Conservation (phyloP, 2,113 vertebrate species). For the Sus scrofa region T2T-Sscrofa CM000812.6:41700001-41700500, state of each 20-base stretch:
- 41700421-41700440: neutral
- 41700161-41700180: neutral
- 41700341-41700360: neutral
- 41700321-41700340: constrained; percentile 7
- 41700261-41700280: neutral
- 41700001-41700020: neutral
- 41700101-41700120: neutral
- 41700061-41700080: neutral
- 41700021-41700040: neutral
- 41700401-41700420: neutral
- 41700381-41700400: neutral
- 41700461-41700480: neutral
- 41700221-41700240: constrained; percentile 24
- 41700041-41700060: neutral
- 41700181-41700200: neutral
- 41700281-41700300: neutral
- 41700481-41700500: neutral
- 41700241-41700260: constrained; percentile 47
- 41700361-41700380: neutral
- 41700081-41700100: neutral
- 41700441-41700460: neutral
- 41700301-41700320: neutral
- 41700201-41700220: neutral
- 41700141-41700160: neutral
- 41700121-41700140: neutral